Base-by-base conservation (phyloP, 1,140 invertebrate species). In the Drosophila persimilis region DNA sequence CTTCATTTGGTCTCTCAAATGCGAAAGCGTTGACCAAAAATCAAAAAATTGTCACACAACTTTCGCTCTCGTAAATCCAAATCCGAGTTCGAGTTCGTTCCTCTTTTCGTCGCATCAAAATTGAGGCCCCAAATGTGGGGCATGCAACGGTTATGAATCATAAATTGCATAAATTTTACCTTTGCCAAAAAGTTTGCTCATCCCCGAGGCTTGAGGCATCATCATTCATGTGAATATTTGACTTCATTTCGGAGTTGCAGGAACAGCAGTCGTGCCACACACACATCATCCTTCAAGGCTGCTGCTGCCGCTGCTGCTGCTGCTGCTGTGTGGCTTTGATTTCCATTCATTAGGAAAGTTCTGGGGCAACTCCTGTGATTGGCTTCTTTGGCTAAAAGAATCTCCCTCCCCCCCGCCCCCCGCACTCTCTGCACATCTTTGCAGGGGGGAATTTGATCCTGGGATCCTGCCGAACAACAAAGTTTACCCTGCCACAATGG, bases 1-100 rank as follows among this genome's bases (percentile, higher is more conserved):
- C 60, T 65, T 64, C 45, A 50, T 65, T 65, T 63, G 59, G 63
- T 43, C n/a, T 56, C 58, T 62, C 39, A 26, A 44, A 31, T 69
- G 63, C 65, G 65, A 69, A 69, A 69, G 66, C 22, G 64, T 48
- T 69, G 66, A 50, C 63, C 64, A 69, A 69, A 62, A 69, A 56
- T 47, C 3, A 39, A 13, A 13, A 39, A 39, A 39, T 39, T 13
- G 35, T 69, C 50, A 69, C 51, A 69, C 64, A 43, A 70, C 66
- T 70, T 70, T 70, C 66, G 64, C 66, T 39, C 35, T 39, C 64
- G 39, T 51, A 44, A 24, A 51, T 22, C 20, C 47, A 9, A 58
- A 48, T 11, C 15, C n/a, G 4, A 53, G 5, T 64, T 44, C 44
- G 35, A 20, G 43, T 66, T 56, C 41, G 47, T 20, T 44, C 13